Evolutionary conservation across 2,113 vertebrate genomes (phyloP), one percentile per base, ranked within the genome.

Genomic region (Calyptomena viridis): DNA sequence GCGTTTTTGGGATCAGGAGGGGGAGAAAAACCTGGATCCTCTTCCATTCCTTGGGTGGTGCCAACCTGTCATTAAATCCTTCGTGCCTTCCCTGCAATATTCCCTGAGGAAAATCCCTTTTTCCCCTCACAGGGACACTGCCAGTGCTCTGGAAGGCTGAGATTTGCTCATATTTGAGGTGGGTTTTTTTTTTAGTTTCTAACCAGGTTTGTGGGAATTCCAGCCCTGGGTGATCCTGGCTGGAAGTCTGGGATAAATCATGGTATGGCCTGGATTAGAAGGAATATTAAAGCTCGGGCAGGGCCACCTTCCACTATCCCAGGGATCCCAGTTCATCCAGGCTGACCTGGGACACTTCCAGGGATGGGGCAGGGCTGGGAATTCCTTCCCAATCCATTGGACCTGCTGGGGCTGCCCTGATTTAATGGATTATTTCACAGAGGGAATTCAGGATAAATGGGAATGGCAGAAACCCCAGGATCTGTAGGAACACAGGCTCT

Each of bases 11-110:
- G 6, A 2, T 8, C 24, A 2, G 56, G 55, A 33, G 35, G 11
- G 0, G 13, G 0, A 39, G 25, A 63, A 7, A 35, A 0, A 18
- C 8, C 33, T 46, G 47, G 28, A 31, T 73, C 47, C 3, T 1
- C 40, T 59, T 67, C 39, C 37, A 3, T 58, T 63, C 22, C 72
- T 33, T 28, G 37, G 1, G 0, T 7, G 27, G 46, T 13, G 2
- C 40, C 23, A 25, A 17, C 59, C 6, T 4, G 10, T 13, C 12
- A 2, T 28, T 11, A 15, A 4, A 14, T 8, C 31, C 55, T 13
- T 4, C 22, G 23, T 64, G 17, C 39, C 9, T 44, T 16, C 25
- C 1, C 0, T 10, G 27, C 25, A 44, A 13, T 28, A 37, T 8
- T 39, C 68, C 21, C 1, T 14, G 40, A 49, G 63, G 42, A 37